Conservation (phyloP, 2,113 vertebrate species). For the Podiceps cristatus region DNA sequence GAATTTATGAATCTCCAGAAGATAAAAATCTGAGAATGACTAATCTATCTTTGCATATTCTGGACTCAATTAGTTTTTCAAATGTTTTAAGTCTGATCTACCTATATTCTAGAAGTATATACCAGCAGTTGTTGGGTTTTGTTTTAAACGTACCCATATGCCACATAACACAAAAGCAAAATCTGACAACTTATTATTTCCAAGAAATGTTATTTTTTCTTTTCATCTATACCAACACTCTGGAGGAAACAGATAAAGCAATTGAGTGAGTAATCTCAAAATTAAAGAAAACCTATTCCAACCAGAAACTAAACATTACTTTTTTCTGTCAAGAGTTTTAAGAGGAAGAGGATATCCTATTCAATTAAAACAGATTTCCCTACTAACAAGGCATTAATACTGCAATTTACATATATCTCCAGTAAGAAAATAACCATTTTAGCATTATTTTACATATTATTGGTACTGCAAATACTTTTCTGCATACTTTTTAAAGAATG, state of each 20-base stretch:
- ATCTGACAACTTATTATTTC: neutral
- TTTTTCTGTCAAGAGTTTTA: neutral
- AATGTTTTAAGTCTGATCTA: neutral
- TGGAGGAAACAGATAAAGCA: neutral
- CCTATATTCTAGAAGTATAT: neutral
- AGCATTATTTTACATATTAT: neutral
- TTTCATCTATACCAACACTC: neutral
- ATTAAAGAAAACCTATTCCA: neutral
- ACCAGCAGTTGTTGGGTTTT: neutral
- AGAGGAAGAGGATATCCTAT: neutral
- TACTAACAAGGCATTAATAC: neutral
- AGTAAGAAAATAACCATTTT: neutral
- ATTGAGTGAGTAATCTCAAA: neutral
- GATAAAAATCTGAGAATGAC: neutral
- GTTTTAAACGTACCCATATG: neutral
- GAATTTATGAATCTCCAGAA: neutral
- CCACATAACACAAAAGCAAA: neutral
- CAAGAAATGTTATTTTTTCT: neutral
- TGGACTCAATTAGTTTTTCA: neutral
- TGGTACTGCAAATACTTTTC: neutral
- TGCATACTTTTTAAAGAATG: neutral
- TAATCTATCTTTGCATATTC: neutral
- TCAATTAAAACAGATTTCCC: neutral
- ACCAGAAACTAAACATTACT: neutral
- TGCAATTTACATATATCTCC: neutral